Evolutionary conservation across 1,140 invertebrate genomes (phyloP).

Genomic region (Dreissena polymorpha): DNA sequence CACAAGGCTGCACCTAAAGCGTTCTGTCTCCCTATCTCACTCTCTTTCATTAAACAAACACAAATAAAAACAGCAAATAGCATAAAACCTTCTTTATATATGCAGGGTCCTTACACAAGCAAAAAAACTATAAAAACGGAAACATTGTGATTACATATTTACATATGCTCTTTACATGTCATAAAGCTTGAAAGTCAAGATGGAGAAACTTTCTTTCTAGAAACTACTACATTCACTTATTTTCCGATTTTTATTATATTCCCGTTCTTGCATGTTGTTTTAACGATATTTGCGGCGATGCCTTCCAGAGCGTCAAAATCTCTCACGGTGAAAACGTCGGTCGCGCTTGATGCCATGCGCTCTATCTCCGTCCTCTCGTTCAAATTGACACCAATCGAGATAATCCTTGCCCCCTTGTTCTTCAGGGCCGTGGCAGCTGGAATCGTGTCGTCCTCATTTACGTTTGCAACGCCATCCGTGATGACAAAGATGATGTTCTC

Average conservation of each 20-base stretch:
- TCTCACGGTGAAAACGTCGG: slow-evolving; percentile 63
- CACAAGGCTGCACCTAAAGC: no score
- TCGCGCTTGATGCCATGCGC: slow-evolving; percentile 61
- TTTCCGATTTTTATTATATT: slow-evolving; percentile 12
- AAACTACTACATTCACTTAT: no score
- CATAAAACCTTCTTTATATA: no score
- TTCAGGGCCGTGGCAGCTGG: slow-evolving; percentile 68
- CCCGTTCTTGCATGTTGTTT: slow-evolving; percentile 47
- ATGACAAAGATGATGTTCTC: slow-evolving; percentile 73
- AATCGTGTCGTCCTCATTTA: slow-evolving; percentile 71
- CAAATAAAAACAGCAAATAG: no score
- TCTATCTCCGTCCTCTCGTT: slow-evolving; percentile 63
- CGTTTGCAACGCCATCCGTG: slow-evolving; percentile 74
- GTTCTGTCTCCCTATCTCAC: no score
- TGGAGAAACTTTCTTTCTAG: no score
- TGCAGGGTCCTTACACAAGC: no score
- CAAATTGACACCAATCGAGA: slow-evolving; percentile 68
- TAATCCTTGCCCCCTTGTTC: slow-evolving; percentile 62
- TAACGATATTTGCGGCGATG: slow-evolving; percentile 48
- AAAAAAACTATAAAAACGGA: no score
- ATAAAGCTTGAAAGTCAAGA: no score
- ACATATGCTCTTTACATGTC: no score
- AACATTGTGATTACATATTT: no score
- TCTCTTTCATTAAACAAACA: no score
- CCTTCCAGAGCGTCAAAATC: slow-evolving; percentile 37